Base-by-base conservation (phyloP, 2,888 invertebrate genomes). In the Eupithecia exiguata region DNA sequence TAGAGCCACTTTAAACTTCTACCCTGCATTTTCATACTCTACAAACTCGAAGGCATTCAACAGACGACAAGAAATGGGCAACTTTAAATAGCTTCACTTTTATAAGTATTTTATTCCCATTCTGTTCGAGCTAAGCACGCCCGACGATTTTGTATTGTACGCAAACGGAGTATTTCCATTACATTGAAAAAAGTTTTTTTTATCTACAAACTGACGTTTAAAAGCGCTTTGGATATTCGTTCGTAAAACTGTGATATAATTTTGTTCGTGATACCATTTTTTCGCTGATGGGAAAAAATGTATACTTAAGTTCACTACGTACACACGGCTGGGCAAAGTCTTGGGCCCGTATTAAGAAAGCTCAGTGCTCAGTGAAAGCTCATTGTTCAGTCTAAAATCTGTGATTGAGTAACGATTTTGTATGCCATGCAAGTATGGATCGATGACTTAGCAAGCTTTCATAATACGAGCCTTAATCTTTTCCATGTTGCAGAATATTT, bases 1-100 rank as follows among this genome's bases (percentile, higher is more conserved):
- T 82, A 78, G 73, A 84, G 82, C 82, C 85, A 87, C 85, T 89
- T 85, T 76, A 85, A 89, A 88, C 83, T 89, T 88, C 86, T 84
- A 81, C 82, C 78, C 79, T 78, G 77, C 83, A 81, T 84, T 75
- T 88, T 84, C 80, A 86, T 78, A 78, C 78, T 78, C 77, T 72
- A 71, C 77, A 74, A 79, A 76, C 79, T 82, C 77, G 73, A 71
- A 78, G 75, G 81, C 80, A 81, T 83, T 86, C 80, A 81, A 74
- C 74, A 71, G 75, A 76, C 74, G 83, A 80, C 80, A 82, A 83
- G 79, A 82, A 83, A 81, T 78, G 79, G 74, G 79, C 74, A 83
- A 84, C 80, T 82, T 84, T 81, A 76, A 74, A 78, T 80, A 80
- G 77, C 77, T 81, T 78, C 80, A 80, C 83, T 79, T 63, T 77